A percentile compares a stretch with the other conserved stretches of the same genome.
Evolutionary conservation across 2,797 vertebrate species (phyloP).

Genomic region (Lepus townsendii): DNA sequence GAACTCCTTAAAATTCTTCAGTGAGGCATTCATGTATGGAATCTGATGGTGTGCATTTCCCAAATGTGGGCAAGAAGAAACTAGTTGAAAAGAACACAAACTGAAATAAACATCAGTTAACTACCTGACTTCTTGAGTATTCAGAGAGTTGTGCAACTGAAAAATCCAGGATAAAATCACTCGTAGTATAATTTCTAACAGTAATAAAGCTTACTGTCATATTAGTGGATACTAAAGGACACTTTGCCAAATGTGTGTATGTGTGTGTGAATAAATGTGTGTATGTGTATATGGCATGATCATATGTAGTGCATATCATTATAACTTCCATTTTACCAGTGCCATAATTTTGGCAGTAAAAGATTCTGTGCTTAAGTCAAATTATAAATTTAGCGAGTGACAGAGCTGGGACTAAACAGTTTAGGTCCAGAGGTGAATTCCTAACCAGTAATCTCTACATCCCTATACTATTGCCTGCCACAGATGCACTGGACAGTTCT

Average conservation of each 20-base stretch:
- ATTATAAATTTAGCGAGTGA: neutral
- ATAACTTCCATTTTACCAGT: neutral
- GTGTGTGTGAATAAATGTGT: neutral
- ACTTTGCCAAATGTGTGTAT: neutral
- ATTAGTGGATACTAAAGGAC: neutral
- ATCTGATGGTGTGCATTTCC: neutral
- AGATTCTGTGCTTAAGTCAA: neutral
- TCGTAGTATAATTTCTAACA: neutral
- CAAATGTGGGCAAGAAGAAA: constrained; percentile 16
- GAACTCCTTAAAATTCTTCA: constrained; percentile 64
- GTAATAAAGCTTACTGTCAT: neutral
- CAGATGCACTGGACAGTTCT: neutral
- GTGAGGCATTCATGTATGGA: constrained; percentile 14
- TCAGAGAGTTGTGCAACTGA: neutral
- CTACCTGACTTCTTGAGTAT: neutral
- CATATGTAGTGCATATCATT: neutral
- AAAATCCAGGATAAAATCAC: neutral
- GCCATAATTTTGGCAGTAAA: neutral
- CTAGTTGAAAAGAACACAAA: neutral
- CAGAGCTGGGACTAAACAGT: neutral
- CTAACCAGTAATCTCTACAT: neutral
- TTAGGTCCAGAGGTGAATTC: neutral
- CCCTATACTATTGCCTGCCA: neutral
- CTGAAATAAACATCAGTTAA: constrained; percentile 32
- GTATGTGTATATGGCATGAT: neutral